Base-by-base conservation (phyloP, 2,888 invertebrate genomes). In the Himalopsyche kuldschensis region DNA sequence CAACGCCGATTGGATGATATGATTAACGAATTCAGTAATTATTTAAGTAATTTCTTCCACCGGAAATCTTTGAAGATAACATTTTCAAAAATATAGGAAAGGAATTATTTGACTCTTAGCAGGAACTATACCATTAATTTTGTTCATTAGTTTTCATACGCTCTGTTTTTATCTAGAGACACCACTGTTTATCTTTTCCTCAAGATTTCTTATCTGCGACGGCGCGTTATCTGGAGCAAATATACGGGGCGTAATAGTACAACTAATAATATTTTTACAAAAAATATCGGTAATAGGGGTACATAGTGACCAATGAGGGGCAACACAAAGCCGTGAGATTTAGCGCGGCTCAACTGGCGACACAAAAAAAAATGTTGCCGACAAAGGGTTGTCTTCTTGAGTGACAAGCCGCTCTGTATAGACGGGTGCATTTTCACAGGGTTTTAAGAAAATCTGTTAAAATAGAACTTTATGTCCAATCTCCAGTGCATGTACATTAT, bases 291-390 rank as follows among this genome's bases (percentile, higher is more conserved):
- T 69, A 69, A 69, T 30, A 27, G 20, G 69, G 27, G 24, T 30
- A 69, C 27, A 27, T 24, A 4, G 11, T 69, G 69, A 69, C 69
- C 69, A 75, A 79, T 48, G 41, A 79, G 31, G 75, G 79, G 69
- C 31, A 79, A 47, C 55, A 78, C 79, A 82, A 82, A 82, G 79
- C 79, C 79, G 79, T 55, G 79, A 82, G 82, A 79, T 82, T 82
- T 82, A 79, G 79, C 82, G 82, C 79, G 75, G 79, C 55, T 79
- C 82, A 82, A 81, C 41, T 31, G 48, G 32, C 69, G 27, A 82
- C 55, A 82, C 55, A 81, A 77, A 78, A 82, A 81, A 78, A 63
- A 24, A 48, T 77, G 31, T n/a, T 20, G 63, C 82, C 82, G 82
- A 82, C 82, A 82, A 82, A 82, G 78, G 82, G 78, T 80, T 80